Base-by-base conservation (phyloP, 2,888 invertebrate species). In the Drosophila bunnanda region DNA sequence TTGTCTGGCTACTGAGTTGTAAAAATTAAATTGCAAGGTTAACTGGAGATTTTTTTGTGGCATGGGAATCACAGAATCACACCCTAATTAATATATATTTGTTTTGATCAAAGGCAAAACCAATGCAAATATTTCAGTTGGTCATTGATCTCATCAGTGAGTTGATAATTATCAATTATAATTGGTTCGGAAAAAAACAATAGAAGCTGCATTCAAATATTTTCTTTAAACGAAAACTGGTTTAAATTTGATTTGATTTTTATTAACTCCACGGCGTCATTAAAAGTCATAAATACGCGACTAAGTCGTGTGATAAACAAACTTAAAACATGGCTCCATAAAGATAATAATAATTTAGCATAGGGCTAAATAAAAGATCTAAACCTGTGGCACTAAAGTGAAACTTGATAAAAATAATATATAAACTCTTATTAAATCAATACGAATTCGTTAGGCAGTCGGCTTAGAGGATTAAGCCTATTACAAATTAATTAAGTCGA, bases 201-300 rank as follows among this genome's bases (percentile, higher is more conserved):
- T 67, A 65, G 55, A 13, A 48, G 39, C 39, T 44, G 53, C 46
- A 54, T 12, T 30, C 46, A 50, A 43, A n/a, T 13, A 28, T 48
- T 71, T 52, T 59, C 50, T 67, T 52, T 30, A 36, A 12, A 13
- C 17, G n/a, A 61, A 83, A 84, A 82, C 88, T 56, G 82, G 88
- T 84, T 78, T 60, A 61, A 13, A 15, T 62, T 56, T 78, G 55
- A 74, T 72, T 62, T 38, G 70, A 57, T 61, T 75, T 73, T 77
- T 66, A 87, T 84, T 44, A 58, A 25, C 55, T 59, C 50, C 56
- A 69, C 36, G 53, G 52, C 64, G 64, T 46, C 46, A 64, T 65
- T 48, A 56, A 55, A 38, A 17, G 46, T 44, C 62, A 75, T 75
- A 48, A 80, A 60, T 59, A 54, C 32, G 15, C 43, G 30, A 20